These are phyloP conservation scores for Paedocypris sp. DNA, from an alignment of 2,113 vertebrate species.

Conservation along the genomic window DNA sequence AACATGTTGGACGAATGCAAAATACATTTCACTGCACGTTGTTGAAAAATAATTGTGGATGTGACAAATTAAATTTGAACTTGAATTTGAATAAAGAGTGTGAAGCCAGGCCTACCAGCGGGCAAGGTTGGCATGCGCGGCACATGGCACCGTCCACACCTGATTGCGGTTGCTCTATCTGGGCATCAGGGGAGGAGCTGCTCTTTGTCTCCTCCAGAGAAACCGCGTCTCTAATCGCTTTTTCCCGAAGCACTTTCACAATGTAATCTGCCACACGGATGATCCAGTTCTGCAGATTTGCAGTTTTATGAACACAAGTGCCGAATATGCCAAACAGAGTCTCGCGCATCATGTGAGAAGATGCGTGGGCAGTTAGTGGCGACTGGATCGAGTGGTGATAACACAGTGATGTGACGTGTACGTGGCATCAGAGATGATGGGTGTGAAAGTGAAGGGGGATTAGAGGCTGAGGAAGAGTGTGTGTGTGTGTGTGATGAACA, in stretches of 20 bases:
- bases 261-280: slow-evolving; percentile 20
- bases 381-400: slow-evolving; percentile 11
- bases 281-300: slow-evolving; percentile 29
- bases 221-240: slow-evolving; percentile 25
- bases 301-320: slow-evolving; percentile 33
- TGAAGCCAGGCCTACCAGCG: background rate
- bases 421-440: slow-evolving; percentile 30
- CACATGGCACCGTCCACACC: background rate
- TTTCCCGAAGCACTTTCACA: slow-evolving; percentile 17
- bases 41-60: too few species aligned
- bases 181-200: background rate
- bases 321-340: slow-evolving; percentile 23
- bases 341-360: too few species aligned
- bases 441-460: slow-evolving; percentile 30
- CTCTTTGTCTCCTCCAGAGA: slow-evolving; percentile 17
- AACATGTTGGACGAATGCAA: too few species aligned
- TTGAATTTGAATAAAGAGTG: background rate
- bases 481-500: slow-evolving; percentile 40
- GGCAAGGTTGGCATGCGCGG: background rate
- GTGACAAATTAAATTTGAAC: too few species aligned
- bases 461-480: slow-evolving; percentile 35
- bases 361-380: slow-evolving; percentile 7
- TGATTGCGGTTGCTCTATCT: background rate
- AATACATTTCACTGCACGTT: too few species aligned
- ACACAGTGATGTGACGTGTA: slow-evolving; percentile 6